Evolutionary conservation across 2,797 vertebrate species (phyloP), one percentile per base, ranked within the genome.

Genomic region (Coccyzus lansbergi): DNA sequence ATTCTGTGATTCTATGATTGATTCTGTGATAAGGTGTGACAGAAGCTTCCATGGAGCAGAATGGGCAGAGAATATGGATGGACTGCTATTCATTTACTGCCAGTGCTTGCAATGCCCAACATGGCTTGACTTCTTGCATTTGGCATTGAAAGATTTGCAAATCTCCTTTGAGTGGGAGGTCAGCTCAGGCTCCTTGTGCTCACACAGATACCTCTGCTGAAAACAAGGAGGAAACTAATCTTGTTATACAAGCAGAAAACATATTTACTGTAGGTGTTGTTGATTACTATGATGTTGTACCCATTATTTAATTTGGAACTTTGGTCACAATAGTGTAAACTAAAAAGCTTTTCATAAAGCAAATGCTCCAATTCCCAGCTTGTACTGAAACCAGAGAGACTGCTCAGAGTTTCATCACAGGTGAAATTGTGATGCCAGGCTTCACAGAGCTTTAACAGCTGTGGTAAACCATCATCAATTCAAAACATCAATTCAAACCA

Each of bases 151-250:
- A 48, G 31, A 22, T 64, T 55, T 90, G 65, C 53, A 93, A 88
- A 78, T 16, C 36, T 71, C 0, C 0, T 48, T 38, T 0, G 1
- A 60, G 36, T 24, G 15, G 22, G 29, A 68, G 36, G 12, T 63
- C 22, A 80, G 31, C 31, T 92, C 86, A 65, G 28, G 21, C 13
- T 69, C 33, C 22, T 6, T 36, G 38, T 0, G 2, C 7, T 79
- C 34, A 34, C n/a, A 15, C 18, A 17, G 25, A 18, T 17, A 29
- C 33, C 19, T 25, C 62, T 78, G 21, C 38, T 76, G 52, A 67
- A 69, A 92, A 82, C 26, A 79, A n/a, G 17, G 36, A 70, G 17
- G 33, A 70, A 36, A 52, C 13, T 29, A 2, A 33, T 51, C 71
- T 44, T 64, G 26, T 49, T 60, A 22, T 15, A 46, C 14, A 74